phyloP scores from a whole-genome alignment of 2,888 invertebrate species.

The Calephelis perditalis region DNA sequence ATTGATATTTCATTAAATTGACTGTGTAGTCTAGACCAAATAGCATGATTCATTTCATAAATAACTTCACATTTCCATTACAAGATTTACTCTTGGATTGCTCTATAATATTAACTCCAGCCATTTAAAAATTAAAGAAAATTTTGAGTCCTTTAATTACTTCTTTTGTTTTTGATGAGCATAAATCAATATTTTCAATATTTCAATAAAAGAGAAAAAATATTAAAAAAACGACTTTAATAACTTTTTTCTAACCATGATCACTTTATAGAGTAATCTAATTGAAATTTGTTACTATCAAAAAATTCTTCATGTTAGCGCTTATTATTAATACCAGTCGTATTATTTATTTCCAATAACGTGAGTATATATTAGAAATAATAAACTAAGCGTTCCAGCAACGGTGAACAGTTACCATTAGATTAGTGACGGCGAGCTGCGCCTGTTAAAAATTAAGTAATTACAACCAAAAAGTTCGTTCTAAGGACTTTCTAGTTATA shows the following conservation, averaged over 20 bases:
- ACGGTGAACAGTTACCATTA: conserved; percentile 78
- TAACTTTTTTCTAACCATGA: neutral
- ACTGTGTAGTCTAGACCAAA: neutral
- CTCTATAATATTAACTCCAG: neutral
- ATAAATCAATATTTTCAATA: no score
- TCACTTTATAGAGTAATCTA: neutral
- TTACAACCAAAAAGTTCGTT: conserved; percentile 77
- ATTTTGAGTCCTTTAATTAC: no score
- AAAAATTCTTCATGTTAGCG: conserved; percentile 51
- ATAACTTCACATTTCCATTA: neutral
- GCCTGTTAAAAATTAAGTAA: conserved; percentile 65
- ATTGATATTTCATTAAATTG: neutral
- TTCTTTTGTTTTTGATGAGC: no score
- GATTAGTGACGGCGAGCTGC: conserved; percentile 53
- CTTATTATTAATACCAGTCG: conserved; percentile 55
- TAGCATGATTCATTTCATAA: neutral
- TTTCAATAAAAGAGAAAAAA: no score
- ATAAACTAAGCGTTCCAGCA: conserved; percentile 72
- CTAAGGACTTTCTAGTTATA: conserved; percentile 69
- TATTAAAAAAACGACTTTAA: neutral
- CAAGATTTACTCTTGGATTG: neutral
- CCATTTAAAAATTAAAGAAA: no score
- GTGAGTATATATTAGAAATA: conserved; percentile 36
- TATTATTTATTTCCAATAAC: conserved; percentile 53
- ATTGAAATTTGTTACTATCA: neutral